Evolutionary conservation across 2,888 invertebrate species (phyloP).

Genomic region (Creontiades dilutus): DNA sequence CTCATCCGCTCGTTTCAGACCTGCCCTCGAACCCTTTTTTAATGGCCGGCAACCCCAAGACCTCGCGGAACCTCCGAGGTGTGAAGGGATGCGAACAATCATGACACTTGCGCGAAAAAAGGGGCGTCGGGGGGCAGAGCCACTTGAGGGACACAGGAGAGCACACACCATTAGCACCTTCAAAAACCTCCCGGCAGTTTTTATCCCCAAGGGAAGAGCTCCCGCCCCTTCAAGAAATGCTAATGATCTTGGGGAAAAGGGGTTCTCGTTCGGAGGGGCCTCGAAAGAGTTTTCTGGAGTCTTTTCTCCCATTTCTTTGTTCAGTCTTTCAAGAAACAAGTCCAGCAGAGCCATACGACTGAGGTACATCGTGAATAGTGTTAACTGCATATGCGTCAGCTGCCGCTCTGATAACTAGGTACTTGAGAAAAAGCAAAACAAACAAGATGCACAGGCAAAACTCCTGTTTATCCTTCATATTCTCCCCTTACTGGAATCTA

Average conservation of each 20-base stretch:
- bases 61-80: conserved; percentile 4
- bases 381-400: not conserved
- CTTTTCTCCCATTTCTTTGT: conserved; percentile 10
- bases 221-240: not conserved
- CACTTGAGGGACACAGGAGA: conserved; percentile 49
- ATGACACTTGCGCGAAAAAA: conserved; percentile 54
- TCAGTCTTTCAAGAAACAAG: not conserved
- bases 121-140: not conserved
- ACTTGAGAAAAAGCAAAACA: too few species aligned
- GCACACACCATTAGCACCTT: conserved; percentile 68
- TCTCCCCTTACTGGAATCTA: too few species aligned
- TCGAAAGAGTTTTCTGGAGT: conserved; percentile 2
- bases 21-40: conserved; percentile 34
- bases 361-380: not conserved
- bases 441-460: too few species aligned
- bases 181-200: conserved; percentile 34
- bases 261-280: not conserved
- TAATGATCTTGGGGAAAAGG: conserved; percentile 13
- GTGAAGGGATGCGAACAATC: conserved; percentile 54
- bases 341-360: not conserved
- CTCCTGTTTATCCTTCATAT: too few species aligned
- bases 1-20: not conserved
- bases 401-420: not conserved
- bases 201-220: not conserved
- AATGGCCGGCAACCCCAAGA: conserved; percentile 2